Conservation (phyloP, 2,888 invertebrate genomes). For the Polydrusus cervinus region DNA sequence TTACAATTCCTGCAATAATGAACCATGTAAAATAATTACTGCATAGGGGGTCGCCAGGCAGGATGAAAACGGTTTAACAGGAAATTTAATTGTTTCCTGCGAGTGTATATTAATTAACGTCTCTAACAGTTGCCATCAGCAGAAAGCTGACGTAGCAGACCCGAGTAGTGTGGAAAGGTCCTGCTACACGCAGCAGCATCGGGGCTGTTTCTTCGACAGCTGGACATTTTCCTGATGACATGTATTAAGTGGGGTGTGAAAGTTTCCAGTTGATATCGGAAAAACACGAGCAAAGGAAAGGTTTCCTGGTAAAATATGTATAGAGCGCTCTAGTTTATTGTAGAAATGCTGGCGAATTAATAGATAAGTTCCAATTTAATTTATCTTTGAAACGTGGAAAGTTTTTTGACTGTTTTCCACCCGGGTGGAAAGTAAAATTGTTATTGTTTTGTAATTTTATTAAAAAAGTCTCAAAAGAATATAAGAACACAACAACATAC, state of each 20-base stretch:
- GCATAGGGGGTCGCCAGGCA: conserved; percentile 52
- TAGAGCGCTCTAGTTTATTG: too few species aligned
- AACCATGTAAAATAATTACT: conserved; percentile 68
- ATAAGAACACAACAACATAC: too few species aligned
- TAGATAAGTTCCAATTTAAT: too few species aligned
- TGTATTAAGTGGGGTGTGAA: conserved; percentile 71
- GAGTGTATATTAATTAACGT: conserved; percentile 72
- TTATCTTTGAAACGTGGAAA: too few species aligned
- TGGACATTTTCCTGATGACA: conserved; percentile 70
- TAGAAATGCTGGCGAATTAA: not conserved
- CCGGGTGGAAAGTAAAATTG: too few species aligned
- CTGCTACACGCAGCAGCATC: conserved; percentile 45
- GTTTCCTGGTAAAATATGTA: conserved; percentile 55
- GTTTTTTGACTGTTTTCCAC: too few species aligned
- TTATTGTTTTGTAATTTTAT: too few species aligned
- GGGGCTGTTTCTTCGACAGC: conserved; percentile 65
- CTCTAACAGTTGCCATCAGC: conserved; percentile 70
- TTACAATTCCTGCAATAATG: conserved; percentile 66
- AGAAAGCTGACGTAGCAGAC: conserved; percentile 52
- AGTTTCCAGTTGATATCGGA: conserved; percentile 56
- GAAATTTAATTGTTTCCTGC: conserved; percentile 68
- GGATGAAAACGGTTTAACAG: conserved; percentile 56
- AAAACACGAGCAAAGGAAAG: conserved; percentile 65
- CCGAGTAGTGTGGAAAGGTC: conserved; percentile 47
- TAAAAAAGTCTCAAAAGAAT: too few species aligned